These are phyloP conservation scores for Orthosia incerta DNA, from an alignment of 2,888 invertebrate genomes.

Conservation along the genomic window DNA sequence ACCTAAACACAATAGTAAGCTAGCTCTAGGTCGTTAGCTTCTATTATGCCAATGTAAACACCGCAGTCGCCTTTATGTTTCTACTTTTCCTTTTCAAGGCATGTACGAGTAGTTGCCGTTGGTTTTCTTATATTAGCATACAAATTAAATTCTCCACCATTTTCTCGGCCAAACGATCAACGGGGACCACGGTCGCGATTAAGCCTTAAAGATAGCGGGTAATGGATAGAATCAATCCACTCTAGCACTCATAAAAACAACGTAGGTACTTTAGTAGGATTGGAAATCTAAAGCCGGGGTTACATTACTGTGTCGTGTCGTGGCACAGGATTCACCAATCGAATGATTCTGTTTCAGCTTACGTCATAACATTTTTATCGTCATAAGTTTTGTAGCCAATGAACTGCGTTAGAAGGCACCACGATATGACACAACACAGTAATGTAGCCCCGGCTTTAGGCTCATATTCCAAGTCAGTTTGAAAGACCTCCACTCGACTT, in stretches of 20 bases:
- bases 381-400: no score
- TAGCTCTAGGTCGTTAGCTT: conserved; percentile 1
- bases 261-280: background rate
- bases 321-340: no score
- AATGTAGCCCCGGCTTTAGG: no score
- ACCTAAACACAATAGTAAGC: conserved; percentile 18
- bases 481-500: no score
- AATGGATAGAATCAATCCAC: conserved; percentile 48
- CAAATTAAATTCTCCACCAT: conserved; percentile 81
- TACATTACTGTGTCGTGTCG: no score
- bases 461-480: no score
- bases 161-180: conserved; percentile 72
- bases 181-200: conserved; percentile 69
- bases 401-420: no score
- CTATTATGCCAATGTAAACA: conserved; percentile 36
- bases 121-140: conserved; percentile 84
- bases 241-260: conserved; percentile 41
- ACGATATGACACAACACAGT: no score
- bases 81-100: conserved; percentile 49
- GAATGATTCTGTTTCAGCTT: no score
- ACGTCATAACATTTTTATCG: no score
- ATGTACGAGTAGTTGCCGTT: conserved; percentile 58
- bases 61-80: conserved; percentile 29
- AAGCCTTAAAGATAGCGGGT: conserved; percentile 76
- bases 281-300: background rate